Conservation (phyloP, 1,140 invertebrate species). For the Wiebesia pumilae region DNA sequence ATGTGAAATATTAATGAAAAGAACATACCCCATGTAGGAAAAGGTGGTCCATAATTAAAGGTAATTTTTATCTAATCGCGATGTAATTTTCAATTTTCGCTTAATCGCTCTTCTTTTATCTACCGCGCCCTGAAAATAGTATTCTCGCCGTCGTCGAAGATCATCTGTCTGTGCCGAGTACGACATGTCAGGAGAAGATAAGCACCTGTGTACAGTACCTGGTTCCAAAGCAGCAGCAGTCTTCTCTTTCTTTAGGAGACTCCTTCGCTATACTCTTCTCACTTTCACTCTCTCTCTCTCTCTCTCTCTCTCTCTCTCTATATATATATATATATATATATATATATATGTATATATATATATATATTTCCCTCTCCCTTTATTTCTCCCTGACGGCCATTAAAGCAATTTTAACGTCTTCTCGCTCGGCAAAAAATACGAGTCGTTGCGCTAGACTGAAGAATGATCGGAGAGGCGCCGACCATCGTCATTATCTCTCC, state of each 20-base stretch:
- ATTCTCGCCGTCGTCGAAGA: neutral
- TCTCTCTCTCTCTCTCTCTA: constrained; percentile 51
- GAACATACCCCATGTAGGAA: no score
- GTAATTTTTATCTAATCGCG: no score
- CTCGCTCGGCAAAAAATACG: constrained; percentile 67
- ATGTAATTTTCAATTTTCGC: constrained; percentile 15
- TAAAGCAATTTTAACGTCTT: constrained; percentile 72
- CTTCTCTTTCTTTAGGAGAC: constrained; percentile 22
- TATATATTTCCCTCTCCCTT: constrained; percentile 3
- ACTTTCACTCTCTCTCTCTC: neutral
- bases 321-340: no score
- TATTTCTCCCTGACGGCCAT: constrained; percentile 60
- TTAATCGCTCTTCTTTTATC: constrained; percentile 2
- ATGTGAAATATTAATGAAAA: no score
- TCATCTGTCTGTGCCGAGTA: constrained; percentile 44
- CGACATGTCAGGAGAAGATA: constrained; percentile 61
- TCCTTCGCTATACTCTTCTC: constrained; percentile 35
- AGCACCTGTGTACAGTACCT: constrained; percentile 61
- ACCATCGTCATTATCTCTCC: constrained; percentile 61
- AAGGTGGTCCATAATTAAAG: no score
- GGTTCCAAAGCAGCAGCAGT: constrained; percentile 44
- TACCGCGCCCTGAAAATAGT: neutral
- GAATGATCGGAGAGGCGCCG: constrained; percentile 72
- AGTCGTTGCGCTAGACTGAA: constrained; percentile 73
- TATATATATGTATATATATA: no score